These are phyloP conservation scores for Camponotus vicinus DNA, from an alignment of 1,140 invertebrate species.

Conservation along the genomic window DNA sequence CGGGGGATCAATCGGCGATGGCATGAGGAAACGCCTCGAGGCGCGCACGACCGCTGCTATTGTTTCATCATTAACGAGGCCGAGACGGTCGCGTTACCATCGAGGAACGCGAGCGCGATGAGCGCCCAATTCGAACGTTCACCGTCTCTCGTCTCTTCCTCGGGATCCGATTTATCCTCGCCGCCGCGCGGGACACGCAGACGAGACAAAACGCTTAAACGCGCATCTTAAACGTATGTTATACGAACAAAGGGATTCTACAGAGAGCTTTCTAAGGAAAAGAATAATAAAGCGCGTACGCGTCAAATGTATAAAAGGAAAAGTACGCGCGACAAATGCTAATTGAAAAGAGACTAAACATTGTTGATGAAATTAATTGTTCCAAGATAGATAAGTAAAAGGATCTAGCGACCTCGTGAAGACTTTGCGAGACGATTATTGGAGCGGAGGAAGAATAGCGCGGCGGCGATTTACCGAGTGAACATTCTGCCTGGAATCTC, in stretches of 20 bases:
- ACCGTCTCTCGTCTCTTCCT: neutral
- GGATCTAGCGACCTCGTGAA: too few species aligned
- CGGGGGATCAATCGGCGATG: constrained; percentile 55
- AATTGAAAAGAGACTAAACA: too few species aligned
- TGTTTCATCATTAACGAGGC: constrained; percentile 29
- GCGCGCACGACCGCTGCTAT: constrained; percentile 2
- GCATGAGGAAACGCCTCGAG: constrained; percentile 66
- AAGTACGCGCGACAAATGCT: too few species aligned
- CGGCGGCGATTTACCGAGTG: neutral
- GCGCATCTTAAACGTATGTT: too few species aligned
- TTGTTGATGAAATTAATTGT: too few species aligned
- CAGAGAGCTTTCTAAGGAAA: too few species aligned
- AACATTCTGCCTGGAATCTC: constrained; percentile 12
- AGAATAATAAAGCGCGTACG: too few species aligned
- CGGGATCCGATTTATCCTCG: too few species aligned
- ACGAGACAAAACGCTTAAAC: too few species aligned
- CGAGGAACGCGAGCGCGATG: constrained; percentile 13
- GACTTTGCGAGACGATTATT: neutral
- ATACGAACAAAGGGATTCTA: too few species aligned
- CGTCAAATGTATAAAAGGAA: too few species aligned
- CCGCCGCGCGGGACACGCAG: too few species aligned
- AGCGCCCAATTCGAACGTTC: constrained; percentile 27
- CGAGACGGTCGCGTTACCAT: constrained; percentile 11
- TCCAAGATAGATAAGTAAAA: neutral
- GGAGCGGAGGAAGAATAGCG: neutral